Base-by-base conservation (phyloP, 2,888 invertebrate species). In the Tenthredo notha region DNA sequence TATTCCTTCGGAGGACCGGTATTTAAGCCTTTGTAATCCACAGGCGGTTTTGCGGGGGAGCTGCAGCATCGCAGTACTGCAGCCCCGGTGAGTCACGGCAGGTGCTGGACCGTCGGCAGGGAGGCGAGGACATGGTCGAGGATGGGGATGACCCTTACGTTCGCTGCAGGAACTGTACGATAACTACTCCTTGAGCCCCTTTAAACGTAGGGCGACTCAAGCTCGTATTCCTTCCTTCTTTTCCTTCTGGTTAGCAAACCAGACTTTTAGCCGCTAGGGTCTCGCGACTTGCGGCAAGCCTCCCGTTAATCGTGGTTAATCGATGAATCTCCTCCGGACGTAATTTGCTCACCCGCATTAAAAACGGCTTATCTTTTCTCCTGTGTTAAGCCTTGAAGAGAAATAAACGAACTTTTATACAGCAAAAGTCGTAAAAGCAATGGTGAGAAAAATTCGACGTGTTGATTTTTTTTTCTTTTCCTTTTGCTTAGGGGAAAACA, bases 21-120 rank as follows among this genome's bases (percentile, higher is more conserved):
- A 92, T 92, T 92, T 92, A 91, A 91, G 92, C 91, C 92, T 92
- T 92, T 91, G 91, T 92, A 92, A 91, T 92, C 91, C 90, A 89
- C 88, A 86, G 85, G 91, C 65, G 90, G 89, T 92, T 92, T 91
- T 91, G 92, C 92, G 92, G 92, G 92, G 92, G 92, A 91, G 91
- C 90, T 88, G 88, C n/a, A 88, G 74, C 74, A 74, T 4, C 29
- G 47, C n/a, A 88, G 74, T 37, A 74, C 10, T 29, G 47, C 43
- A 65, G 65, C 83, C 87, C 84, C 91, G 90, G 91, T 92, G 92
- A 92, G 92, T 92, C 92, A 92, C 89, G 92, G 92, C 92, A 92
- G 92, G 92, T 92, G 92, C 91, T 91, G 88, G 85, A 84, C 86
- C 58, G 50, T 75, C 25, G 85, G 84, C 84, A 85, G 21, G 83